Evolutionary conservation across 2,888 invertebrate genomes (phyloP).

Genomic region (Meloe dianella): DNA sequence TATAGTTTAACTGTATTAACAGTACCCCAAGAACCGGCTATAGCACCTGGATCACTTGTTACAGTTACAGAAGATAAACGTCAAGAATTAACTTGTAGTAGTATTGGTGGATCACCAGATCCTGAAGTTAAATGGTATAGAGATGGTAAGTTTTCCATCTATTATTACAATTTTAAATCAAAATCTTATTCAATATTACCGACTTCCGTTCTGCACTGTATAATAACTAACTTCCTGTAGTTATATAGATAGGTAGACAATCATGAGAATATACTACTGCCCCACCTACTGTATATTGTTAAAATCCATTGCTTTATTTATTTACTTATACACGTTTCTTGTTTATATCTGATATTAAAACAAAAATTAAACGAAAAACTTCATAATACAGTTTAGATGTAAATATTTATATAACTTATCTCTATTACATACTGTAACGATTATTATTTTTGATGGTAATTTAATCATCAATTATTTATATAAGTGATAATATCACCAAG

Average conservation of each 20-base stretch:
- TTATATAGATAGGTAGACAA: background rate
- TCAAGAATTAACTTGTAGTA: constrained; percentile 80
- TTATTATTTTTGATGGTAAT: background rate
- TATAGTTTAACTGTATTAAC: constrained; percentile 86
- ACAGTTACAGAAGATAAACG: constrained; percentile 82
- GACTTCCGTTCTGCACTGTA: background rate
- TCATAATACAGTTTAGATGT: background rate
- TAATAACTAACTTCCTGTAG: background rate
- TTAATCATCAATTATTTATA: background rate
- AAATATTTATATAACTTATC: background rate
- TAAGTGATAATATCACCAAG: too few species aligned
- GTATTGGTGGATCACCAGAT: constrained; percentile 88
- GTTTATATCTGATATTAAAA: background rate
- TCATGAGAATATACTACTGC: background rate
- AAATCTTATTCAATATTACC: background rate
- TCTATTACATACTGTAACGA: background rate
- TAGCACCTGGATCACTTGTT: constrained; percentile 77
- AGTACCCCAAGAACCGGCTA: constrained; percentile 79
- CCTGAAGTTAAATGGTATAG: constrained; percentile 87
- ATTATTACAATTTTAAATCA: background rate
- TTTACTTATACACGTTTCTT: background rate
- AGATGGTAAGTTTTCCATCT: constrained; percentile 59
- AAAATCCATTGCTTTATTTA: background rate
- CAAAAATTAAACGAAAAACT: background rate
- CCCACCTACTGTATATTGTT: background rate